Conservation (phyloP, 2,113 vertebrate species). For the Dicrurus megarhynchus region DNA sequence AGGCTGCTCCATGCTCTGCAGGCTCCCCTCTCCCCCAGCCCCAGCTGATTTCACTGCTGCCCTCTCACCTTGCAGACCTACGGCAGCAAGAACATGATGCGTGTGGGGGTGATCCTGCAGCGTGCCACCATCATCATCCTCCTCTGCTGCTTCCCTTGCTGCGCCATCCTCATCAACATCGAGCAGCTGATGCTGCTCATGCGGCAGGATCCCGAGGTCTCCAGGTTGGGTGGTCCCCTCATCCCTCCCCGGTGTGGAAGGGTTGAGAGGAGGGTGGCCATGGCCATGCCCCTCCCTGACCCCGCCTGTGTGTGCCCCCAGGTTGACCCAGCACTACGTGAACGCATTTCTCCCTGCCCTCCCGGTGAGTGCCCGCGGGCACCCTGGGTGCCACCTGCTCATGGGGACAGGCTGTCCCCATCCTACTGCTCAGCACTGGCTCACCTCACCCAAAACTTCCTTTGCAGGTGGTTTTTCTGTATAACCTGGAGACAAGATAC, state of each 20-base stretch:
- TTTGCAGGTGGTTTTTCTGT: conserved; percentile 80
- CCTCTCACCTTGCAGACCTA: conserved; percentile 73
- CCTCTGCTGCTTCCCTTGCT: conserved; percentile 89
- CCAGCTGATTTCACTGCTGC: not conserved
- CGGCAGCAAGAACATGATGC: conserved; percentile 83
- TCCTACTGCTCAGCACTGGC: not conserved
- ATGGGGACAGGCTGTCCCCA: rapidly evolving
- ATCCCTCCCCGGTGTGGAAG: rapidly evolving
- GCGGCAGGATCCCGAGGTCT: conserved; percentile 80
- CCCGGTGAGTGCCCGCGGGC: conserved; percentile 77
- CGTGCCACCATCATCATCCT: conserved; percentile 79
- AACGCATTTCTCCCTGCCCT: conserved; percentile 80
- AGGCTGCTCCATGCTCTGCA: rapidly evolving
- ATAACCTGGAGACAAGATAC: conserved; percentile 80
- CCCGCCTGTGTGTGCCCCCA: not conserved
- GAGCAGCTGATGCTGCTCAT: conserved; percentile 79
- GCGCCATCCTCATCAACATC: conserved; percentile 84
- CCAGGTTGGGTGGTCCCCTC: conserved; percentile 72
- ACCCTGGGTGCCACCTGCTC: not conserved
- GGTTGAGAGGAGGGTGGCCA: not conserved
- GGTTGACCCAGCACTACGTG: conserved; percentile 79
- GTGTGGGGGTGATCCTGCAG: conserved; percentile 85
- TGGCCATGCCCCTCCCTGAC: not conserved
- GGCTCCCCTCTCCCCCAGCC: not conserved
- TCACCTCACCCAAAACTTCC: not conserved